These are phyloP conservation scores for Diarsia brunnea DNA, from an alignment of 2,888 invertebrate genomes.

Conservation along the genomic window DNA sequence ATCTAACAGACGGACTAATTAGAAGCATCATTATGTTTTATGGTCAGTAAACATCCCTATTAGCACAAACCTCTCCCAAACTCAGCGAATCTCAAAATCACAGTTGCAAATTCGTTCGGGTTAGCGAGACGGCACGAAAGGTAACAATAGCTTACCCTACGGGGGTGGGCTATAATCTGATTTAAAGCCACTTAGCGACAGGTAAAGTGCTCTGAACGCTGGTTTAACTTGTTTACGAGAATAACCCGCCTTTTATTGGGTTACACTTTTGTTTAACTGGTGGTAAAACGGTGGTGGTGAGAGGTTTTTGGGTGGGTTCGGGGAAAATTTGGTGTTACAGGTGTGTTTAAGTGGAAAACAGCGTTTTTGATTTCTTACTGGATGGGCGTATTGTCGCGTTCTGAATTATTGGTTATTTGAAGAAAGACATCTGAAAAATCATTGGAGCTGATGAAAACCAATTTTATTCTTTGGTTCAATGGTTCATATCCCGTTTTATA, in stretches of 20 bases:
- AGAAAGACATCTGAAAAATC: background rate
- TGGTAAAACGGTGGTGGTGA: slow-evolving; percentile 31
- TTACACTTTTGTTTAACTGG: slow-evolving; percentile 49
- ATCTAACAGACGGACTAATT: too few relatives aligned
- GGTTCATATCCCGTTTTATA: background rate
- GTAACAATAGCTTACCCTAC: slow-evolving; percentile 52
- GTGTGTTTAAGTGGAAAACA: background rate
- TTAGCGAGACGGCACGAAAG: slow-evolving; percentile 62
- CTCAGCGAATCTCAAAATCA: slow-evolving; percentile 33
- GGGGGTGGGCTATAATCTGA: slow-evolving; percentile 79
- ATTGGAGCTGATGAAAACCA: background rate
- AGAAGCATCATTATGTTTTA: too few relatives aligned
- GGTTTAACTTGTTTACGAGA: slow-evolving; percentile 74
- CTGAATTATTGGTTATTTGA: background rate
- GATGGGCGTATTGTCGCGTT: background rate
- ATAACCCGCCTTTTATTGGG: slow-evolving; percentile 62
- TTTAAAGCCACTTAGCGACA: slow-evolving; percentile 84
- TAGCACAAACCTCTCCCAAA: too few relatives aligned
- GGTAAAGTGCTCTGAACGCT: slow-evolving; percentile 84
- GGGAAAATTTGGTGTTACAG: background rate
- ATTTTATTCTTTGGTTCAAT: background rate
- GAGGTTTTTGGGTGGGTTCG: slow-evolving; percentile 11
- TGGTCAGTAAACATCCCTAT: too few relatives aligned
- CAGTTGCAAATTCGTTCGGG: slow-evolving; percentile 63
- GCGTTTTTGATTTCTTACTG: background rate